Base-by-base conservation (phyloP, 2,797 vertebrate species). In the Todus mexicanus region DNA sequence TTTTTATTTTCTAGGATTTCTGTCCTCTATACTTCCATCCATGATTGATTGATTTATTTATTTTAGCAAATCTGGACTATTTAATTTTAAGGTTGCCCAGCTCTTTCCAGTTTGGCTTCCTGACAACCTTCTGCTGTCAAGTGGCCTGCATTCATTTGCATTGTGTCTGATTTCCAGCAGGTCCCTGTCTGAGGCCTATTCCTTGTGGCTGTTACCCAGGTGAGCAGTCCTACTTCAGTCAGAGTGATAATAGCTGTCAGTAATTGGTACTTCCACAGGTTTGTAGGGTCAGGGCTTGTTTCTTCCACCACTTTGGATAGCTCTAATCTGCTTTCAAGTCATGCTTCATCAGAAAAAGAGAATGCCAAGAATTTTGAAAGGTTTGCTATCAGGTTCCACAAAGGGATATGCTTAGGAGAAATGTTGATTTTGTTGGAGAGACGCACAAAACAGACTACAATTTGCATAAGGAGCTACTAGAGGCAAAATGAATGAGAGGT, bases 391-490 rank as follows among this genome's bases (percentile, higher is more conserved):
- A 45, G 65, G 69, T 85, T 71, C 74, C 72, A 90, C 94, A 94
- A 95, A 94, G 65, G 70, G 56, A 79, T 82, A 23, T 47, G 53
- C 60, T 54, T 75, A 68, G 80, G 60, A 77, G 33, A 74, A 93
- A 78, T 5, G 29, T 65, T 90, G 69, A 54, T 95, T 94, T 90
- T 87, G 54, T 81, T 84, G 38, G 21, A 85, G 75, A 89, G 21
- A 87, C 31, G 42, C 33, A 70, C 47, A 89, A 91, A 92, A 91
- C 61, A 87, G 90, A 35, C 59, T 57, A 37, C 0, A 5, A 94
- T 96, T 95, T 95, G 93, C 94, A 95, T 96, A 95, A 95, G 79
- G 79, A 96, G 70, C 90, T 86, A 83, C 76, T 87, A 80, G 79
- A 80, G 60, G 17, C 53, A n/a, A 74, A 72, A 66, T 84, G 81